Evolutionary conservation across 2,888 invertebrate genomes (phyloP).

Genomic region (Tanypteryx hageni): DNA sequence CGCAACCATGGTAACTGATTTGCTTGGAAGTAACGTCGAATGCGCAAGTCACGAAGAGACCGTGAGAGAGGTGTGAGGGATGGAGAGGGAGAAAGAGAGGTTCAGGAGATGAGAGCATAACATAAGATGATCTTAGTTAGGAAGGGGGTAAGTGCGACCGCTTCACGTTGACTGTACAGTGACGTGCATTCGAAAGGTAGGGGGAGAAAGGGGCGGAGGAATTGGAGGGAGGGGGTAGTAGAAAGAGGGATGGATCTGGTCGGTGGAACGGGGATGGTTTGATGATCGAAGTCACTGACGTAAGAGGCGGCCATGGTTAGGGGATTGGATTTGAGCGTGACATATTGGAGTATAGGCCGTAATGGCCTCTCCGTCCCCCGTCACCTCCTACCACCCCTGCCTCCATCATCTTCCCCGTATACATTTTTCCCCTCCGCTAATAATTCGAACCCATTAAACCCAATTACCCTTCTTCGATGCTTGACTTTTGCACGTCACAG

Average conservation of each 20-base stretch:
- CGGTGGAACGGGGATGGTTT: neutral
- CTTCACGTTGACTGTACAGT: conserved; percentile 34
- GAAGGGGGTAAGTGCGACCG: conserved; percentile 4
- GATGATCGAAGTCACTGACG: conserved; percentile 2
- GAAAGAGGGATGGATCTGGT: neutral
- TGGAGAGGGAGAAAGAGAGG: neutral
- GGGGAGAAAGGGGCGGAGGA: neutral
- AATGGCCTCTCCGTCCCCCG: neutral
- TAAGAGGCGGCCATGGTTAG: neutral
- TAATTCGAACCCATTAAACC: conserved; percentile 9
- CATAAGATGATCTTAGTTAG: neutral
- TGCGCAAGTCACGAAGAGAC: conserved; percentile 50
- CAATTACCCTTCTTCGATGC: neutral
- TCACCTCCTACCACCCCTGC: neutral
- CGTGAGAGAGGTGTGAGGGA: conserved; percentile 24
- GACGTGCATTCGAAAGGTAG: conserved; percentile 1
- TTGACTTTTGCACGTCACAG: neutral
- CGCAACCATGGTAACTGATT: conserved; percentile 57
- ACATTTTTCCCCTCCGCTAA: neutral
- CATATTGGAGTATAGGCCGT: conserved; percentile 24
- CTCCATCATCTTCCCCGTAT: neutral
- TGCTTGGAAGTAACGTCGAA: conserved; percentile 39
- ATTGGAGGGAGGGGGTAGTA: neutral
- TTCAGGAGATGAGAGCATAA: neutral
- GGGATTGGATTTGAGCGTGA: conserved; percentile 38